phyloP scores from a whole-genome alignment of 1,140 invertebrate genomes.

The Eupristina koningsbergeri region DNA sequence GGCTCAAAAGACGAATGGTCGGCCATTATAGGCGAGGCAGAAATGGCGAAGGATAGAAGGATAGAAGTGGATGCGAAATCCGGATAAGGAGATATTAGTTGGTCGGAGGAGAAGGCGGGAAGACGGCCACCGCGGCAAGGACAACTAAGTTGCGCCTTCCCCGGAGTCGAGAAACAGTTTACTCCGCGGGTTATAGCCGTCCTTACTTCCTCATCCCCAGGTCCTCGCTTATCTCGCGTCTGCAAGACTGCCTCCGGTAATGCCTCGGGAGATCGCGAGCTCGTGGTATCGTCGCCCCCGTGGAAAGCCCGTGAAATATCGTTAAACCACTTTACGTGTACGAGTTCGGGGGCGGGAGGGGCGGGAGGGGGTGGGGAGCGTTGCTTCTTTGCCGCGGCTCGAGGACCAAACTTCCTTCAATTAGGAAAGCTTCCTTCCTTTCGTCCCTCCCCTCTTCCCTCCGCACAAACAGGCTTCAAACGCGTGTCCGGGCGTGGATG shows the following conservation, averaged over 20 bases:
- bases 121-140: neutral
- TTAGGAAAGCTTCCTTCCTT: neutral
- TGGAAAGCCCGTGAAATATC: constrained; percentile 71
- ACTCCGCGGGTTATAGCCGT: neutral
- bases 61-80: constrained; percentile 58
- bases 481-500: constrained; percentile 22
- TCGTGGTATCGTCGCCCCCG: constrained; percentile 59
- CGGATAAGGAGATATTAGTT: constrained; percentile 69
- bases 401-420: constrained; percentile 12
- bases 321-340: constrained; percentile 59
- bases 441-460: no score
- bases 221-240: constrained; percentile 68
- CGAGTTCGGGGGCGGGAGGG: no score
- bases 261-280: constrained; percentile 58
- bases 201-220: neutral
- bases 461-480: constrained; percentile 1
- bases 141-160: no score
- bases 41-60: neutral
- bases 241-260: constrained; percentile 73
- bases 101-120: constrained; percentile 23
- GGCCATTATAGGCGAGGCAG: neutral
- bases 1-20: neutral
- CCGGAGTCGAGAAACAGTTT: neutral
- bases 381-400: neutral
- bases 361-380: no score